Base-by-base conservation (phyloP, 2,797 vertebrate genomes). In the Malurus splendens region DNA sequence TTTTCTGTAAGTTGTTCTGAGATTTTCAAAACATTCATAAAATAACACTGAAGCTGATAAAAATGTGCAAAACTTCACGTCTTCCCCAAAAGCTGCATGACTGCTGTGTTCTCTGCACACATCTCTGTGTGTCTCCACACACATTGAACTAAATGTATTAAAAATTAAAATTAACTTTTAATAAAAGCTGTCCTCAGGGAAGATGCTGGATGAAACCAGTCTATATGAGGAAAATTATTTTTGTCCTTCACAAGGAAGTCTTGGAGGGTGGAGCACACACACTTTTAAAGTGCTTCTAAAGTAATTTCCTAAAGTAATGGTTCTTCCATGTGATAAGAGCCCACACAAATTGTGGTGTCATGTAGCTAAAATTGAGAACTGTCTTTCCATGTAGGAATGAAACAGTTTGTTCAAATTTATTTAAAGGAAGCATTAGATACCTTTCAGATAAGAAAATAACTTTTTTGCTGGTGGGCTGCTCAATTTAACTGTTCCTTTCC, bases 1-100 rank as follows among this genome's bases (percentile, higher is more conserved):
- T 99, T 99, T 95, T 99, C 99, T 90, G 99, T 99, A 96, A 98
- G 99, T 96, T 71, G 52, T 71, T 91, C n/a, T 48, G n/a, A 30
- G 64, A n/a, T 8, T 54, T 51, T 38, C 32, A 28, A n/a, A 77
- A 23, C 6, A 19, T 9, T 8, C 10, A 3, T 18, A 32, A 41
- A 78, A 38, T n/a, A 71, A 22, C 5, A 36, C 12, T 50, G 19
- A 42, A 66, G 16, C 32, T 59, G 36, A 27, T 32, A 44, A 57
- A 80, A 67, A 14, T 5, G 4, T 52, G 32, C 39, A 60, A 20
- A 61, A 33, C 30, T 84, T 72, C 16, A 75, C 32, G 2, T 66
- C 22, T 74, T 57, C 38, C 38, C 20, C 39, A 28, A 51, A 82
- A 81, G 18, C 56, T 76, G 9, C 54, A 6, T 42, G 64, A 66